phyloP scores from a whole-genome alignment of 2,113 vertebrate genomes.

The Nannobrachium achirus region DNA sequence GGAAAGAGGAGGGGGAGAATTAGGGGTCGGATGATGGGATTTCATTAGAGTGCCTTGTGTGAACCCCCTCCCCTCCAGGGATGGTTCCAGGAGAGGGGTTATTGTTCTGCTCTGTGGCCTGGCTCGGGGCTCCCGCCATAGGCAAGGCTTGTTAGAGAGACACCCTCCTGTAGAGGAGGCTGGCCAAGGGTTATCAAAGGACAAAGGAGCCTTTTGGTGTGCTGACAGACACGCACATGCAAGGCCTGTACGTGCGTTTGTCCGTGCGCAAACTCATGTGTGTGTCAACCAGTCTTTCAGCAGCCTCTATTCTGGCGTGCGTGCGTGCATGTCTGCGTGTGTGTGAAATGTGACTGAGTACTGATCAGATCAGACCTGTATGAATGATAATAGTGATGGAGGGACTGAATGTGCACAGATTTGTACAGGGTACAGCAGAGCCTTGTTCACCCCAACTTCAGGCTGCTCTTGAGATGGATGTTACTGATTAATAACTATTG shows the following conservation, averaged over 20 bases:
- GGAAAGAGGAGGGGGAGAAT: not conserved
- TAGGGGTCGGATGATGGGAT: conserved; percentile 35
- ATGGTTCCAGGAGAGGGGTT: conserved; percentile 46
- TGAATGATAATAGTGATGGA: conserved; percentile 36
- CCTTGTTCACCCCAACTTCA: conserved; percentile 38
- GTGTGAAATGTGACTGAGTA: conserved; percentile 14
- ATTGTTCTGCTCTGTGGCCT: conserved; percentile 61
- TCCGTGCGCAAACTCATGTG: too few relatives aligned
- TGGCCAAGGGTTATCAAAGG: conserved; percentile 70
- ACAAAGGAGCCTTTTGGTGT: conserved; percentile 75
- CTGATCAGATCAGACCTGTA: conserved; percentile 19
- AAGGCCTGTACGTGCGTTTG: conserved; percentile 27
- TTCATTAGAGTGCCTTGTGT: conserved; percentile 66
- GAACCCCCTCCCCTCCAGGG: conserved; percentile 23
- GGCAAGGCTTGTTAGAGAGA: conserved; percentile 63
- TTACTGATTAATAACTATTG: too few relatives aligned
- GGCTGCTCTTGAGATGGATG: not conserved
- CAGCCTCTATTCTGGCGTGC: not conserved
- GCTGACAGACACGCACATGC: conserved; percentile 61
- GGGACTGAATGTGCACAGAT: conserved; percentile 1
- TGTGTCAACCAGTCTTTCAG: not conserved
- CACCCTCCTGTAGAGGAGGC: conserved; percentile 69
- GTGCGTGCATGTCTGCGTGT: conserved; percentile 24
- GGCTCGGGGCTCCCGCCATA: conserved; percentile 56
- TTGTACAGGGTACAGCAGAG: conserved; percentile 26